Percentiles rank a stretch among this genome's conserved stretches.
phyloP scores from a whole-genome alignment of 1,140 invertebrate species.

The Drosophila pruinosa region DNA sequence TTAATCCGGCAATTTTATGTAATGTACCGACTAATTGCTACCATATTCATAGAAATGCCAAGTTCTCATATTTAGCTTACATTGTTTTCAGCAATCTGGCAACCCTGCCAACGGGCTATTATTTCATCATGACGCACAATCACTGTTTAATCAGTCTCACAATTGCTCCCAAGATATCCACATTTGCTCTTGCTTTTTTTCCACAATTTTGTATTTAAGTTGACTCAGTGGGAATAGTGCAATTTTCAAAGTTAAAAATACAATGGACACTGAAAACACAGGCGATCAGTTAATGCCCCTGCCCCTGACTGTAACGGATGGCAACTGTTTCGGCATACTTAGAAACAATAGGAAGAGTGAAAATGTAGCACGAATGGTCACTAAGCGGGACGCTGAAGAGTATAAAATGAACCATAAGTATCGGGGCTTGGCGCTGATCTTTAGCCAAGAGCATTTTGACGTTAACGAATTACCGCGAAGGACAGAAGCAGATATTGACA shows the following conservation, averaged over 20 bases:
- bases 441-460: conserved; percentile 92
- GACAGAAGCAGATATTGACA: conserved; percentile 89
- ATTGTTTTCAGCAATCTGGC: too few relatives aligned
- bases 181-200: too few relatives aligned
- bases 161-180: too few relatives aligned
- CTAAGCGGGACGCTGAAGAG: conserved; percentile 85
- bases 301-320: neutral
- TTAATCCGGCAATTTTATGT: too few relatives aligned
- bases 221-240: neutral
- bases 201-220: too few relatives aligned
- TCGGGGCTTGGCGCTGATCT: conserved; percentile 92
- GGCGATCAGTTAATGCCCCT: too few relatives aligned
- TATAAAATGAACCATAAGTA: conserved; percentile 94
- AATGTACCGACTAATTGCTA: too few relatives aligned
- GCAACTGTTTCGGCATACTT: neutral
- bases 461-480: conserved; percentile 84
- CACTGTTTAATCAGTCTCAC: too few relatives aligned
- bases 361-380: conserved; percentile 84
- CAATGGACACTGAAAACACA: neutral
- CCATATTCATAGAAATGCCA: too few relatives aligned
- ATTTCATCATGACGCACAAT: too few relatives aligned
- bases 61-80: too few relatives aligned
- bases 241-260: neutral
- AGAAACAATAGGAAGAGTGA: neutral
- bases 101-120: too few relatives aligned